phyloP scores from a whole-genome alignment of 2,113 vertebrate species.

The Aix galericulata region DNA sequence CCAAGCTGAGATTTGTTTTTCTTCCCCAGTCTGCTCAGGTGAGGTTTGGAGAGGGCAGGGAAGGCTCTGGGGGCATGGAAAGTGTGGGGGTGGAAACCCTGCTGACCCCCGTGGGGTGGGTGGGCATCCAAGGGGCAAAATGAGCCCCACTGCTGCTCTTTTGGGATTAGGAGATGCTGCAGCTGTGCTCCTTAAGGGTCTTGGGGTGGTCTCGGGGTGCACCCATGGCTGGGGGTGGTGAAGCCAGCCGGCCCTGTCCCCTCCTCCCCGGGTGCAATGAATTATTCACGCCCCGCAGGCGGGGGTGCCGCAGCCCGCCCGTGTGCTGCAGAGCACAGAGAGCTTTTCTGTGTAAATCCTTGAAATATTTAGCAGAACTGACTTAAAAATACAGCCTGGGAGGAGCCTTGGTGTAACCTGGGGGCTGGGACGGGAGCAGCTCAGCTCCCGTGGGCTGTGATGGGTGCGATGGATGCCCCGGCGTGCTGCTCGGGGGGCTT shows the following conservation, averaged over 20 bases:
- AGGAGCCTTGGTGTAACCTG: neutral
- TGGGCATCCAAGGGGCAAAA: neutral
- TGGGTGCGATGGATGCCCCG: neutral
- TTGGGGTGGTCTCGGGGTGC: fast-evolving
- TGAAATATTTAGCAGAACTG: conserved; percentile 72
- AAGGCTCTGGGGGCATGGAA: neutral
- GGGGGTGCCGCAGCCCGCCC: neutral
- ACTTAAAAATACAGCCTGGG: neutral
- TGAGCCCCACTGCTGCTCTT: neutral
- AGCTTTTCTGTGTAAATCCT: conserved; percentile 68
- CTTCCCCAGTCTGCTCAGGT: neutral
- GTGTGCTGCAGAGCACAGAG: neutral
- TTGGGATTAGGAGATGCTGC: neutral
- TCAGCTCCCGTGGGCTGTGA: neutral
- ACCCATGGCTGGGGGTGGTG: fast-evolving
- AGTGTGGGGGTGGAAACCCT: neutral
- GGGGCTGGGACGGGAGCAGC: neutral
- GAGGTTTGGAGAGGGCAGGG: neutral
- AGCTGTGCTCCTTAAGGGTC: neutral
- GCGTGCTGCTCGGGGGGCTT: neutral
- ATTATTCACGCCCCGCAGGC: neutral
- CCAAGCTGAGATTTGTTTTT: neutral
- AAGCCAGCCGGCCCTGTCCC: neutral
- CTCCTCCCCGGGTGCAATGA: neutral
- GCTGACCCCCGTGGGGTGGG: neutral